Evolutionary conservation across 2,888 invertebrate genomes (phyloP), one percentile per base, ranked within the genome.

Genomic region (Coleophora flavipennella): DNA sequence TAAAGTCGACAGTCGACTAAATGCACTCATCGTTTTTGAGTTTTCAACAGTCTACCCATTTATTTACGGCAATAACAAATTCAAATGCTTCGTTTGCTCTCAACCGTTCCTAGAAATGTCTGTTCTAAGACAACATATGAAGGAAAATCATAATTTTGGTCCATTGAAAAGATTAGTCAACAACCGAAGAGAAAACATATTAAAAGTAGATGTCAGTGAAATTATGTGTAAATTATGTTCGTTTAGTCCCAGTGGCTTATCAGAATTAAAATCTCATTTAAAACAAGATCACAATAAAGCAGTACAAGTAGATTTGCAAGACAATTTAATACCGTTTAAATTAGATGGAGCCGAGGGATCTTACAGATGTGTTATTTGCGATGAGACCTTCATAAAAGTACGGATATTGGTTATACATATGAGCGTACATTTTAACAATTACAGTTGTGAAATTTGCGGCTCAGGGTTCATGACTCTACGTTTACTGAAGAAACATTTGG

Each of bases 361-460:
- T 0, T 81, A 75, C 44, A 66, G 60, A 43, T 84, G 84, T 43
- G 80, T 78, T 0, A 62, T 84, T 13, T 84, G 84, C 42, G 61
- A 72, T 1, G 61, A 78, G 35, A 62, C 47, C 4, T 83, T 84
- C 35, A 73, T 80, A 25, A 83, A 84, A 69, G 63, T 83, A 0
- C 57, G 83, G 2, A 71, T 75, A 31, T 52, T 84, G 13, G 83
- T 83, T 0, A 81, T 83, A 2, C 84, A 84, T 36, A 84, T 84
- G 84, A 83, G 80, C 42, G 78, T 75, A 0, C 84, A 84, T 41
- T 84, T 84, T 34, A 83, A 73, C 37, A 83, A 83, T 45, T 84
- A 83, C 39, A 83, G 83, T 43, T 84, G 84, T 14, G 84, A 84
- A 39, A 62, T 83, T 6, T 84, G 84, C 33, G 84, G 84, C 0